Evolutionary conservation across 2,113 vertebrate genomes (phyloP).

Genomic region (Morone saxatilis): DNA sequence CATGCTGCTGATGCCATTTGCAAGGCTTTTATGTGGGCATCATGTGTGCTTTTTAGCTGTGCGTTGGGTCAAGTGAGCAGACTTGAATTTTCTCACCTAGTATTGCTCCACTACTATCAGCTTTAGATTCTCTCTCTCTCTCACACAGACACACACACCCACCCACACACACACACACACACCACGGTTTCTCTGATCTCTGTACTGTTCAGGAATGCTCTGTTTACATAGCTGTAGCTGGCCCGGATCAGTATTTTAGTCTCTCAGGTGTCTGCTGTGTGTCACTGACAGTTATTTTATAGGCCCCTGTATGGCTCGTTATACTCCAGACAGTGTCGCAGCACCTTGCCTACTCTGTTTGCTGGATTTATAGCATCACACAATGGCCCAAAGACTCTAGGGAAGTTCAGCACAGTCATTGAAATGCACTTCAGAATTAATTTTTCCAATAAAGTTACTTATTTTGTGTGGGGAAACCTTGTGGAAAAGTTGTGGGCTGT

Average conservation of each 20-base stretch:
- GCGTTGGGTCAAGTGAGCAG: constrained; percentile 46
- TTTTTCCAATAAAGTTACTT: background rate
- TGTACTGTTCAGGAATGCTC: constrained; percentile 70
- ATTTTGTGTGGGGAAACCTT: background rate
- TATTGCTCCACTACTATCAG: constrained; percentile 27
- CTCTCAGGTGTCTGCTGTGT: constrained; percentile 75
- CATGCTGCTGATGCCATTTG: constrained; percentile 35
- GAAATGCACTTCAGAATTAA: background rate
- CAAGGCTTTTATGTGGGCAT: constrained; percentile 49
- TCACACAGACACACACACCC: background rate
- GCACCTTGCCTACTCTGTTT: background rate
- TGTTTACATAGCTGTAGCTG: constrained; percentile 77
- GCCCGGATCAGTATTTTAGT: constrained; percentile 55
- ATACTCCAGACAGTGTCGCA: background rate
- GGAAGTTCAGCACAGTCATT: constrained; percentile 1
- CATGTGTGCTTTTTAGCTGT: constrained; percentile 30
- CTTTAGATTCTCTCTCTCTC: background rate
- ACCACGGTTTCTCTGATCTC: constrained; percentile 5
- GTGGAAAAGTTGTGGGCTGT: background rate
- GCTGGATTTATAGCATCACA: constrained; percentile 24
- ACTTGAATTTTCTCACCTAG: constrained; percentile 47
- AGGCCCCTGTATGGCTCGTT: background rate
- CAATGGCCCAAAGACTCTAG: background rate
- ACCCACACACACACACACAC: background rate
- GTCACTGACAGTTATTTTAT: constrained; percentile 66